These are phyloP conservation scores for Sphaerolaimus hirsutus DNA, from an alignment of 2,888 invertebrate genomes.

Conservation along the genomic window DNA sequence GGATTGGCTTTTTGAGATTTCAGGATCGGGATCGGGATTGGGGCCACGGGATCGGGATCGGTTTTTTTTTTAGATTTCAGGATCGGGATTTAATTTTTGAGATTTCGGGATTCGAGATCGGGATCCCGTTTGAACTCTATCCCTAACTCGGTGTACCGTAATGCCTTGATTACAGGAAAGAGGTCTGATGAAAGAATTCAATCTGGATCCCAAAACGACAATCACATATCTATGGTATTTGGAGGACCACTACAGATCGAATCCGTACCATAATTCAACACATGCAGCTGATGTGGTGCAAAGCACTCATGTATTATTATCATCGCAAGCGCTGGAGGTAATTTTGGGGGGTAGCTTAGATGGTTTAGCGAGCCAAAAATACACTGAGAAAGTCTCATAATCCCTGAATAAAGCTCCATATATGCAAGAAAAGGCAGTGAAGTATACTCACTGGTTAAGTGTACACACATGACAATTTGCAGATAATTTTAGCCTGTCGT, in stretches of 20 bases:
- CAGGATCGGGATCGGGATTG: no score
- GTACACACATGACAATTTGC: no score
- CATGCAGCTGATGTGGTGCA: conserved; percentile 97
- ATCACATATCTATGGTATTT: conserved; percentile 85
- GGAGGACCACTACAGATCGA: conserved; percentile 93
- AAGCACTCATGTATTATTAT: conserved; percentile 79
- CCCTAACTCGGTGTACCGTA: background rate
- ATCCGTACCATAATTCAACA: conserved; percentile 93
- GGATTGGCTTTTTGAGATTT: no score
- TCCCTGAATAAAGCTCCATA: no score
- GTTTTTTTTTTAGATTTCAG: no score
- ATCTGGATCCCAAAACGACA: conserved; percentile 77
- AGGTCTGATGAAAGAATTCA: conserved; percentile 64
- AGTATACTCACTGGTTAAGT: no score
- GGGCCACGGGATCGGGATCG: no score
- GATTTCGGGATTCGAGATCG: no score
- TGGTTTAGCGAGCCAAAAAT: background rate
- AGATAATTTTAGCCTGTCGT: no score
- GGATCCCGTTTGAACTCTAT: background rate
- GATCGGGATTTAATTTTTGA: no score
- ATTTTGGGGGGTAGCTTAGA: conserved; percentile 5
- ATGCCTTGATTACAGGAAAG: conserved; percentile 9
- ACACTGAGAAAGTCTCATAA: no score
- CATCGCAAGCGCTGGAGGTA: conserved; percentile 75
- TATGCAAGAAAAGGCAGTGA: no score